Percentiles rank a stretch among this genome's conserved stretches.
Conservation (phyloP, 2,888 invertebrate genomes). For the Deroplatys truncata region DNA sequence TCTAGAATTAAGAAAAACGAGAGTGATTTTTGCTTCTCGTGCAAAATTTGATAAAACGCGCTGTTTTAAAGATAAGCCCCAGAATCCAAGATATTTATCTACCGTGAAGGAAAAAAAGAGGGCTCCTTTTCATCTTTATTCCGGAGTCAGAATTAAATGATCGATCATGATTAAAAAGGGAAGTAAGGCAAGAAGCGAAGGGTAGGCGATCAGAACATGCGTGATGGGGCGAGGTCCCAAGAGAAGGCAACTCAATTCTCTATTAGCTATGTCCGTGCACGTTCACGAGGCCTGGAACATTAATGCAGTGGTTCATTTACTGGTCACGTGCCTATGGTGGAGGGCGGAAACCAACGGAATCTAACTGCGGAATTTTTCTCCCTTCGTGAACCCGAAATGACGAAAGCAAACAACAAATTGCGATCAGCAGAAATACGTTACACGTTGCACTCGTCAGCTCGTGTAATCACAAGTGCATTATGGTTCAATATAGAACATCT, state of each 20-base stretch:
- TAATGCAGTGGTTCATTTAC: conserved; percentile 22
- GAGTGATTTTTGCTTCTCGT: too few relatives aligned
- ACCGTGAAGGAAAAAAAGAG: too few relatives aligned
- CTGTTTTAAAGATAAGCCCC: too few relatives aligned
- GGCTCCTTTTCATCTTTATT: not conserved
- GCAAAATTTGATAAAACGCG: too few relatives aligned
- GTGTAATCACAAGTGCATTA: too few relatives aligned
- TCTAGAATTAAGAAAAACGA: too few relatives aligned
- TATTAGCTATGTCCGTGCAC: not conserved
- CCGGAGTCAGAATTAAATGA: not conserved
- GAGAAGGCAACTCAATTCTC: not conserved
- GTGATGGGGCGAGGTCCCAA: not conserved
- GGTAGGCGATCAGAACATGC: too few relatives aligned
- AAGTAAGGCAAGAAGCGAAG: not conserved
- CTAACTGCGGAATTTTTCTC: not conserved
- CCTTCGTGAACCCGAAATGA: not conserved
- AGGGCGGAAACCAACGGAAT: not conserved
- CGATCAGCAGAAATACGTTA: too few relatives aligned
- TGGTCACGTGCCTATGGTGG: conserved; percentile 12
- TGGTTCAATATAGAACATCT: too few relatives aligned
- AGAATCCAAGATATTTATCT: too few relatives aligned
- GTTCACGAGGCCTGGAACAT: not conserved
- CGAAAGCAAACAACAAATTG: not conserved
- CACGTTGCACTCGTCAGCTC: too few relatives aligned
- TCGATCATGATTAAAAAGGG: not conserved